These are phyloP conservation scores for Amblyjoppa proteus DNA, from an alignment of 2,888 invertebrate species.

Conservation along the genomic window DNA sequence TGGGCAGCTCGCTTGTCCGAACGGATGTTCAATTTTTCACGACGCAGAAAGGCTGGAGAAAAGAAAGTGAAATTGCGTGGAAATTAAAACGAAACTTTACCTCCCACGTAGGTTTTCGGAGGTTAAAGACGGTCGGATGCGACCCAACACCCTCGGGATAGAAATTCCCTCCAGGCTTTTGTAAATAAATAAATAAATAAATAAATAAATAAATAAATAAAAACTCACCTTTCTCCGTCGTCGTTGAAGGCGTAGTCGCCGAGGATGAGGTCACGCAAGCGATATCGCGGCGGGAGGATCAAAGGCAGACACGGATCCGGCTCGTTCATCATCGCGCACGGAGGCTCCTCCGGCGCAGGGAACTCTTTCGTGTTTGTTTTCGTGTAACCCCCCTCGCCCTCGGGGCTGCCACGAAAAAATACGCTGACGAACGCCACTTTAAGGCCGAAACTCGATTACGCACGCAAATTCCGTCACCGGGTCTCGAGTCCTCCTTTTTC, in stretches of 20 bases:
- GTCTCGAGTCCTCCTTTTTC: neutral
- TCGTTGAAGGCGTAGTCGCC: conserved; percentile 92
- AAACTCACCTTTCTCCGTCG: conserved; percentile 91
- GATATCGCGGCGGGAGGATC: conserved; percentile 89
- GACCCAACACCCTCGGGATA: neutral
- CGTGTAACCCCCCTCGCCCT: conserved; percentile 66
- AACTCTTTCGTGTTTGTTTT: conserved; percentile 63
- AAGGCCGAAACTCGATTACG: conserved; percentile 23
- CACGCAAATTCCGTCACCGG: conserved; percentile 4
- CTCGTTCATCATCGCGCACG: conserved; percentile 79
- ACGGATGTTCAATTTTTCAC: conserved; percentile 13
- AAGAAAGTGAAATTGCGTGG: neutral
- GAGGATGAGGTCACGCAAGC: conserved; percentile 91
- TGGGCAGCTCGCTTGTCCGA: too few relatives aligned
- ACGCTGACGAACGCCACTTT: conserved; percentile 70
- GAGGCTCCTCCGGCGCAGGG: conserved; percentile 61
- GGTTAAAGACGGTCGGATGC: neutral
- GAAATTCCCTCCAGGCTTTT: neutral
- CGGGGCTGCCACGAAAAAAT: conserved; percentile 67
- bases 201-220: neutral
- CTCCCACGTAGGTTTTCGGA: neutral
- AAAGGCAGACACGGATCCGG: conserved; percentile 84
- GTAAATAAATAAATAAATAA: neutral
- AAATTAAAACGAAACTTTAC: neutral
- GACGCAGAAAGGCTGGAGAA: neutral